phyloP scores from a whole-genome alignment of 2,888 invertebrate genomes.

The Drosophila birchii region DNA sequence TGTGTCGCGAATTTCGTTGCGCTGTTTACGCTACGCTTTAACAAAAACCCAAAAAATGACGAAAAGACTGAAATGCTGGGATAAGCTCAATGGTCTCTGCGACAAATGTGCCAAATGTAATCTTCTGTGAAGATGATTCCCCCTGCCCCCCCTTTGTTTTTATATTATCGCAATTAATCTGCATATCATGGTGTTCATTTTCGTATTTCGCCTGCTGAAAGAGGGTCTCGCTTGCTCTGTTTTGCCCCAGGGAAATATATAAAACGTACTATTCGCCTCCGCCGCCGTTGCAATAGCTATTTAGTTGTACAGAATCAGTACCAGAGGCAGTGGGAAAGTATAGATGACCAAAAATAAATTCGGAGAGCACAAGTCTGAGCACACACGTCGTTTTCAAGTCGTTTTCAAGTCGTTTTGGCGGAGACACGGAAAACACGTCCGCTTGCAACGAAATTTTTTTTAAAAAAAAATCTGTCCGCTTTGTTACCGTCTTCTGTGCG shows the following conservation, averaged over 20 bases:
- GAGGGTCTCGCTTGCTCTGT: conserved; percentile 25
- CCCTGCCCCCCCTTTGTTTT: conserved; percentile 8
- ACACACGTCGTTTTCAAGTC: conserved; percentile 72
- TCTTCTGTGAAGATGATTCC: neutral
- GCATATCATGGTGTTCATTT: conserved; percentile 42
- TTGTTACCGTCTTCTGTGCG: too few relatives aligned
- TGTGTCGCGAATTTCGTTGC: conserved; percentile 61
- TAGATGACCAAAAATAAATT: conserved; percentile 77
- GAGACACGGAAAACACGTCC: too few relatives aligned
- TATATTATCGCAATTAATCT: conserved; percentile 26
- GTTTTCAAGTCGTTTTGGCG: conserved; percentile 27
- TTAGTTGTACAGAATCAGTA: conserved; percentile 58
- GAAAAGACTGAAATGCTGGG: neutral
- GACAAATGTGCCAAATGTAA: conserved; percentile 13
- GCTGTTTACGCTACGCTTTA: conserved; percentile 15
- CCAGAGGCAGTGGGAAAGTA: conserved; percentile 53
- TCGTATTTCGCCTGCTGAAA: conserved; percentile 27
- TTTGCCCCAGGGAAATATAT: neutral
- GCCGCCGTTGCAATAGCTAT: conserved; percentile 31
- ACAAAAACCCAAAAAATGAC: conserved; percentile 13
- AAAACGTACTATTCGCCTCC: neutral
- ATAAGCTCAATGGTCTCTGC: neutral
- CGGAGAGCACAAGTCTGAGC: conserved; percentile 76
- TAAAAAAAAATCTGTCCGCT: too few relatives aligned
- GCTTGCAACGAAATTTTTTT: too few relatives aligned